Conservation (phyloP, 64 coral and sea anemone species). For the Orbicella faveolata region DNA sequence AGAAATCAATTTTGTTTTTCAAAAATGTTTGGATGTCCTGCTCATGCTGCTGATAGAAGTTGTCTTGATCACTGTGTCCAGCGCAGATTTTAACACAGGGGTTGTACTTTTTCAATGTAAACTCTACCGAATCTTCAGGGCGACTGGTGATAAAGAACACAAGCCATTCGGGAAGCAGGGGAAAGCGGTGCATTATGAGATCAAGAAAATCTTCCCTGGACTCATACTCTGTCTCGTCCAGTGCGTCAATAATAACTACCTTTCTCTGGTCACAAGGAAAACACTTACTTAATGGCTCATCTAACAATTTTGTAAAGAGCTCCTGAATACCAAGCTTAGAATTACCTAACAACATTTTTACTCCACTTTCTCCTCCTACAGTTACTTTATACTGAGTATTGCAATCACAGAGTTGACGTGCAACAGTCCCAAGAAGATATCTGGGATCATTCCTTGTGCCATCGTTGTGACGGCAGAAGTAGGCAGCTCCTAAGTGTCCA, state of each 20-base stretch:
- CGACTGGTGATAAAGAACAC: slow-evolving; percentile 57
- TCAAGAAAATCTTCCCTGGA: no score
- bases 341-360: no score
- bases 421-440: no score
- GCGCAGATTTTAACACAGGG: background rate
- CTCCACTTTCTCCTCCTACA: no score
- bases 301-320: slow-evolving; percentile 44
- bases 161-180: slow-evolving; percentile 37
- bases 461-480: no score
- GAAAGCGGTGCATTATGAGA: slow-evolving; percentile 26
- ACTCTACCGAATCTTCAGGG: slow-evolving; percentile 18
- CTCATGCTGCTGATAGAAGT: no score
- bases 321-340: slow-evolving; percentile 45
- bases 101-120: background rate
- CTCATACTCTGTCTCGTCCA: slow-evolving; percentile 45
- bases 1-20: no score
- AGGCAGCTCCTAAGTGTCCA: no score
- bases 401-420: no score
- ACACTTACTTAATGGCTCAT: slow-evolving; percentile 37
- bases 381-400: no score
- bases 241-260: slow-evolving; percentile 37
- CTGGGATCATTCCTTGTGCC: no score
- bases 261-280: background rate
- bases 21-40: no score
- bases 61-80: background rate